Evolutionary conservation across 2,113 vertebrate genomes (phyloP), one percentile per base, ranked within the genome.

Genomic region (Osmerus mordax): DNA sequence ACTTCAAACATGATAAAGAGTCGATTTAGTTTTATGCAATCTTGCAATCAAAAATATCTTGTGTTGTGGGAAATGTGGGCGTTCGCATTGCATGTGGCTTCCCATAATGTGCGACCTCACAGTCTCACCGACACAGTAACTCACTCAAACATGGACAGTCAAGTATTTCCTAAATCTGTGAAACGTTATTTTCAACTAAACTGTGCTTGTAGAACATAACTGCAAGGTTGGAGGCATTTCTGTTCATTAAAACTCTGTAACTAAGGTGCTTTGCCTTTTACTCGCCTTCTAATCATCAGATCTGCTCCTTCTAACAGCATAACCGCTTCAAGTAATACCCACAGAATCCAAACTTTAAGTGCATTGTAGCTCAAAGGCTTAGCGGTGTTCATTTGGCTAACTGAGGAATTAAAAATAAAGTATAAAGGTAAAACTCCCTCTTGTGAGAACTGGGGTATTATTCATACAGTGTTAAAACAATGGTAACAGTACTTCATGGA

Each of bases 381-480:
- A 71, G 79, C 85, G 67, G 78, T 80, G 71, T 79, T 80, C 21
- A 16, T 71, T 80, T 66, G 32, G 72, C 62, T 56, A 41, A 68
- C 67, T 70, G 65, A 58, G 47, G 62, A 69, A 70, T 28, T 19
- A 18, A 83, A 64, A 62, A 25, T 67, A 80, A 82, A 75, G 80
- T 73, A 69, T 3, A 16, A 14, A 18, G 53, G 63, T 29, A 32
- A 78, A 25, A 87, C 70, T 58, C 71, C 80, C 67, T 79, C 32
- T 54, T 13, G 4, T 8, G 53, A 70, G 60, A 70, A 52, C 58
- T 78, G 59, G 72, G 74, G 28, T 67, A 63, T 87, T 85, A 84
- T 73, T 77, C 56, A 76, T 75, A 82, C 85, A 74, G 77, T 87
- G 87, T 89, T 89, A 81, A 81, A 83, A 78, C 51, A 4, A 72